Base-by-base conservation (phyloP, 2,888 invertebrate species). In the Resseliella maxima region DNA sequence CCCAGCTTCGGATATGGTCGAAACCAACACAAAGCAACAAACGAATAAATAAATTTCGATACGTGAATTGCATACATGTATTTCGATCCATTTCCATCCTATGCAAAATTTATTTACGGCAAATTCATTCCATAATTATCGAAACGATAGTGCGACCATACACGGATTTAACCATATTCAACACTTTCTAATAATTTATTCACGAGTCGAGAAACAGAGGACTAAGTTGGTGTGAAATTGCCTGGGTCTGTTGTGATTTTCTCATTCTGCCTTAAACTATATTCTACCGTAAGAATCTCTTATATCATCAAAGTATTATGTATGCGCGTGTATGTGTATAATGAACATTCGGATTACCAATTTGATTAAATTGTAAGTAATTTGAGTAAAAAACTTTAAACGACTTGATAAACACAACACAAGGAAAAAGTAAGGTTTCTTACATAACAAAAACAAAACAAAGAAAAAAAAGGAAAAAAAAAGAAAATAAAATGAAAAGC, bases 91-190 rank as follows among this genome's bases (percentile, higher is more conserved):
- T 59, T 59, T 59, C n/a, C 24, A 24, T 10, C 5, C 24, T 24
- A 59, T 59, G 24, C 24, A 59, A n/a, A 59, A 59, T 59, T 59
- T 24, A 59, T 59, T 50, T 50, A 59, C 24, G 59, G 59, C 10
- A 59, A 59, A 59, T 59, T 59, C 59, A 59, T 59, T 59, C 24
- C n/a, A 59, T 24, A 59, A 59, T 24, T n/a, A 59, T 59, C 24
- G 59, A 24, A 24, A 10, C 15, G 59, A 24, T 59, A 24, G 59
- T 59, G 59, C 24, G 2, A 24, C n/a, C 12, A 59, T 59, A 59
- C 24, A 59, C 59, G 12, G 3, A 59, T n/a, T 24, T 59, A 8
- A 1, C 59, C 59, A 59, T 59, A 24, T 59, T 59, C n/a, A 24
- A n/a, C 59, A 59, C 24, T 59, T 24, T 24, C 24, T 24, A 59